phyloP scores from a whole-genome alignment of 2,113 vertebrate species.

The Microcebus murinus region DNA sequence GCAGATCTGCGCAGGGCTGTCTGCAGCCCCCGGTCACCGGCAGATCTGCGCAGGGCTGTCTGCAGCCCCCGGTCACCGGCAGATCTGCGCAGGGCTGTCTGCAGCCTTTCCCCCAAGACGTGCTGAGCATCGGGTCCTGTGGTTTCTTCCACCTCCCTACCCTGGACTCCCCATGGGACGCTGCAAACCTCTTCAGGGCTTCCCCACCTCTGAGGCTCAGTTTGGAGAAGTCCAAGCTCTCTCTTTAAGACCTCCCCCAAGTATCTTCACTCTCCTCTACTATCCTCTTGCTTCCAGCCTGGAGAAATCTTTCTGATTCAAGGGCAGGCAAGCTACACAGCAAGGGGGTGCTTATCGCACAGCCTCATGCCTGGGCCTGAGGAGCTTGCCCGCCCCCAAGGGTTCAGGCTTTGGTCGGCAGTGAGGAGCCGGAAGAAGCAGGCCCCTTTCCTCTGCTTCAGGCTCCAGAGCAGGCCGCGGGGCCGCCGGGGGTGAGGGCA shows the following conservation, averaged over 20 bases:
- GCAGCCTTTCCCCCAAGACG: not conserved
- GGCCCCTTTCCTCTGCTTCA: not conserved
- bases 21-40: too few relatives aligned
- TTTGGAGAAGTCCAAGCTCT: not conserved
- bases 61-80: too few relatives aligned
- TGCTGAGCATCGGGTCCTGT: rapidly evolving
- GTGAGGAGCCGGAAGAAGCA: not conserved
- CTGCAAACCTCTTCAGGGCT: not conserved
- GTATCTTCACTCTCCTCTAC: not conserved
- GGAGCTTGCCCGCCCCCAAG: not conserved
- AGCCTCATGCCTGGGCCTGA: not conserved
- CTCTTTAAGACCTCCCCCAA: not conserved
- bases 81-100: too few relatives aligned
- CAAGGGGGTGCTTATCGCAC: not conserved
- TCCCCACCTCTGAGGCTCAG: not conserved
- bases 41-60: too few relatives aligned
- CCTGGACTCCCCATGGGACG: not conserved
- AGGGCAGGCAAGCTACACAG: not conserved
- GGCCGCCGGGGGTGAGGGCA: not conserved
- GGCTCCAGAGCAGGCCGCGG: too few relatives aligned
- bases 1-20: too few relatives aligned
- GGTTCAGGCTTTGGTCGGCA: not conserved
- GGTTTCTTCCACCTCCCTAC: not conserved
- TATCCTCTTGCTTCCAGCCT: not conserved
- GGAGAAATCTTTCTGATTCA: not conserved